These are phyloP conservation scores for Galbula dea DNA, from an alignment of 2,113 vertebrate species.

Conservation along the genomic window DNA sequence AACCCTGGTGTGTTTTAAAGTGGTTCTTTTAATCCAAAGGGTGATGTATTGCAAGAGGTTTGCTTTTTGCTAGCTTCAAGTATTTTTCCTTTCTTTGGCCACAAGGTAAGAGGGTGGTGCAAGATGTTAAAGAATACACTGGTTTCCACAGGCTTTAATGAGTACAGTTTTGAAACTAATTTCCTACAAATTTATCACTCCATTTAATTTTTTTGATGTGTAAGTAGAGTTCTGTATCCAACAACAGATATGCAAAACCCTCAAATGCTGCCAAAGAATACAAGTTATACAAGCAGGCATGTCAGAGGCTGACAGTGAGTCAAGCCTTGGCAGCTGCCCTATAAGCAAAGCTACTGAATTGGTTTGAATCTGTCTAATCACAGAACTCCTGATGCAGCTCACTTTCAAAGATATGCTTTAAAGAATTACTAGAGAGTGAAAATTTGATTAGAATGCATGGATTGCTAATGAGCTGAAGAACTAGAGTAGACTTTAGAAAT, in stretches of 20 bases:
- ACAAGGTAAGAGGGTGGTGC: not conserved
- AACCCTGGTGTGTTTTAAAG: not conserved
- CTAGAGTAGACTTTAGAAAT: not conserved
- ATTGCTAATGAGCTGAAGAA: not conserved
- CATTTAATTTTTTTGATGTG: not conserved
- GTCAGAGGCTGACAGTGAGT: conserved; percentile 61
- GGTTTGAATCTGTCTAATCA: not conserved
- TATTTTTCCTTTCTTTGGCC: not conserved
- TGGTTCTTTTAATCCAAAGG: not conserved
- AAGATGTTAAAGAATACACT: not conserved
- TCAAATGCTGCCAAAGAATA: conserved; percentile 20
- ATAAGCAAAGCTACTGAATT: conserved; percentile 59
- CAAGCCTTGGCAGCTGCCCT: conserved; percentile 31
- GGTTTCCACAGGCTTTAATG: not conserved
- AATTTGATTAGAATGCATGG: not conserved
- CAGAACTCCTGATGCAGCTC: not conserved
- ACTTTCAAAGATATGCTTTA: not conserved
- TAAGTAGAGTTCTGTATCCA: not conserved
- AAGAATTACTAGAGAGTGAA: conserved; percentile 40
- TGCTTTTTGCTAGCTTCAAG: not conserved
- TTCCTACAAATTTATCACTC: not conserved
- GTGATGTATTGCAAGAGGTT: not conserved
- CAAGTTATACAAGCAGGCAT: conserved; percentile 54
- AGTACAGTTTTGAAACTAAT: not conserved
- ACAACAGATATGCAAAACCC: not conserved